Base-by-base conservation (phyloP, 1,140 invertebrate genomes). In the Chrysomallon squamiferum region DNA sequence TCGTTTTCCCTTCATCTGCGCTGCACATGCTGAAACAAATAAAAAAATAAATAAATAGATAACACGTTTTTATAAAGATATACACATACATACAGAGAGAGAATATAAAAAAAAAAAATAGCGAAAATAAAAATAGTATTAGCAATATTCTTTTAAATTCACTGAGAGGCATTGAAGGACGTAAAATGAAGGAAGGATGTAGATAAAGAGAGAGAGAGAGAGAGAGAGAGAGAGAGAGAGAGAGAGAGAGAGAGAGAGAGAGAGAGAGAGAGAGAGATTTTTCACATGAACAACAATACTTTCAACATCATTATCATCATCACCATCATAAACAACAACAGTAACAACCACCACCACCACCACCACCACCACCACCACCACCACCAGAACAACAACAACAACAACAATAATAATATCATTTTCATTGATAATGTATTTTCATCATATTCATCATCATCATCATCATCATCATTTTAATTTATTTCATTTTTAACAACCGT, bases 221-320 rank as follows among this genome's bases (percentile, higher is more conserved):
- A 18, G 18, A 18, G 41, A 18, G 18, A 18, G 18, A 43, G 9
- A 43, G 41, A 43, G 41, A 43, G 41, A 43, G 41, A 18, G 41
- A 57, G 29, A 30, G 54, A 27, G 25, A 18, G 18, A 27, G 18
- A 27, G 54, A 57, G 54, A 57, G 54, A 57, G 54, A 57, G 54
- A 57, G 54, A 25, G 54, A 57, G 54, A 25, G 54, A 57, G 29
- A 18, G 54, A 30, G 54, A 57, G 7, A 20, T 54, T 9, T 20
- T 54, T 7, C 25, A 27, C n/a, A n/a, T n/a, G n/a, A n/a, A n/a
- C n/a, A n/a, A n/a, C n/a, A n/a, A n/a, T n/a, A n/a, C n/a, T n/a
- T n/a, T n/a, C n/a, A n/a, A n/a, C n/a, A n/a, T n/a, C n/a, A n/a
- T n/a, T n/a, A n/a, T n/a, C n/a, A n/a, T n/a, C n/a, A n/a, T n/a